A percentile compares a stretch with the other conserved stretches of the same genome.
Conservation (phyloP, 2,888 invertebrate species). For the Nemoura dubitans region DNA sequence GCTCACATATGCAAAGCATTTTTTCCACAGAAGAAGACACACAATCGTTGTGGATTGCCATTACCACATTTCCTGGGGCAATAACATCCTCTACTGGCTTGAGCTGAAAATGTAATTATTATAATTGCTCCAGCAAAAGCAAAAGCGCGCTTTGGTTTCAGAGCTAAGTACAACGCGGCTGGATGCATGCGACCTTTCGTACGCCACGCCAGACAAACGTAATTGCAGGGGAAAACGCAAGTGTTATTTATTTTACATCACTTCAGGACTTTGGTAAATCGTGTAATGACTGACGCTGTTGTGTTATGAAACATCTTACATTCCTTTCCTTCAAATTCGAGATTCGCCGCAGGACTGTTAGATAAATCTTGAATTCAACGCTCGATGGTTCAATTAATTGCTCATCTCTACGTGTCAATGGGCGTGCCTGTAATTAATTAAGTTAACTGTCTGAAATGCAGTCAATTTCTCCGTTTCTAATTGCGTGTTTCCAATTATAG, state of each 20-base stretch:
- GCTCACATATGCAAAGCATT: neutral
- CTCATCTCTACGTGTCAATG: neutral
- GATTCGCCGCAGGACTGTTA: neutral
- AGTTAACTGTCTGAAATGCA: neutral
- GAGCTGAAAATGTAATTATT: constrained; percentile 19
- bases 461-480: neutral
- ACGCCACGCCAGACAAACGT: neutral
- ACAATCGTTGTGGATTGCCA: neutral
- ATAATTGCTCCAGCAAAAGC: neutral
- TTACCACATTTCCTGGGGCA: constrained; percentile 27
- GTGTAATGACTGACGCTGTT: neutral
- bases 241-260: neutral
- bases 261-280: neutral
- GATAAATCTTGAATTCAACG: neutral
- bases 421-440: neutral
- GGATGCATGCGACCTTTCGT: constrained; percentile 2
- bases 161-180: neutral
- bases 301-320: neutral
- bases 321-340: neutral
- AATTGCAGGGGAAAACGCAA: constrained; percentile 7
- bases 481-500: neutral
- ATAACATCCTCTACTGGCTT: constrained; percentile 20
- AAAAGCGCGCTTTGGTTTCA: neutral
- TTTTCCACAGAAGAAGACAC: neutral
- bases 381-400: neutral